phyloP scores from a whole-genome alignment of 2,888 invertebrate genomes.

The Stenotaenia linearis region DNA sequence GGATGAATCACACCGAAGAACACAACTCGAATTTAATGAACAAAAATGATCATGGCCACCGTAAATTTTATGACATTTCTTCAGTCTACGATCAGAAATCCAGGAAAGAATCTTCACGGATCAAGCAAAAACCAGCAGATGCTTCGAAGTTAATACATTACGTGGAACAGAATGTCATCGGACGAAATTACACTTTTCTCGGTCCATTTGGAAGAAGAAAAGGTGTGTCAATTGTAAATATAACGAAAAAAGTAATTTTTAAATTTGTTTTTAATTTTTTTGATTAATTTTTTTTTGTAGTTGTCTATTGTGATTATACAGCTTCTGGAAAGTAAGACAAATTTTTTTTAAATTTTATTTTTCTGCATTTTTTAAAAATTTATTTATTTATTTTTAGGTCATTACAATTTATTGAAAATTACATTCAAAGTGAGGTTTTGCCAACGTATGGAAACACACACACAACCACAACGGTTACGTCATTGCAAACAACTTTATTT shows the following conservation, averaged over 20 bases:
- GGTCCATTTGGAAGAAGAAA: slow-evolving; percentile 77
- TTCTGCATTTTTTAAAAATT: too few species aligned
- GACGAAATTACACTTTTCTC: slow-evolving; percentile 70
- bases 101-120: not conserved
- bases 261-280: slow-evolving; percentile 27
- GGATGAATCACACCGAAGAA: not conserved
- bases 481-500: slow-evolving; percentile 78
- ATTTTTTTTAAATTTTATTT: too few species aligned
- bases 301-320: slow-evolving; percentile 77
- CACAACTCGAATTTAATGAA: not conserved
- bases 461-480: slow-evolving; percentile 74
- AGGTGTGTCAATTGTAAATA: slow-evolving; percentile 54
- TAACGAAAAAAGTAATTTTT: slow-evolving; percentile 38
- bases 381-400: too few species aligned
- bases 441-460: slow-evolving; percentile 78
- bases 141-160: slow-evolving; percentile 66
- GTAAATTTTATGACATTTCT: slow-evolving; percentile 30
- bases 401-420: slow-evolving; percentile 77
- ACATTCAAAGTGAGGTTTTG: slow-evolving; percentile 68
- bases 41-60: not conserved
- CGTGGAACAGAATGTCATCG: slow-evolving; percentile 74
- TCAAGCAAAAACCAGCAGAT: too few species aligned
- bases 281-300: too few species aligned
- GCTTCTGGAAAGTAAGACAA: slow-evolving; percentile 63
- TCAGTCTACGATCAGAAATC: not conserved